A percentile compares a stretch with the other conserved stretches of the same genome.
phyloP scores from a whole-genome alignment of 2,888 invertebrate species.

The Melieria omissa region DNA sequence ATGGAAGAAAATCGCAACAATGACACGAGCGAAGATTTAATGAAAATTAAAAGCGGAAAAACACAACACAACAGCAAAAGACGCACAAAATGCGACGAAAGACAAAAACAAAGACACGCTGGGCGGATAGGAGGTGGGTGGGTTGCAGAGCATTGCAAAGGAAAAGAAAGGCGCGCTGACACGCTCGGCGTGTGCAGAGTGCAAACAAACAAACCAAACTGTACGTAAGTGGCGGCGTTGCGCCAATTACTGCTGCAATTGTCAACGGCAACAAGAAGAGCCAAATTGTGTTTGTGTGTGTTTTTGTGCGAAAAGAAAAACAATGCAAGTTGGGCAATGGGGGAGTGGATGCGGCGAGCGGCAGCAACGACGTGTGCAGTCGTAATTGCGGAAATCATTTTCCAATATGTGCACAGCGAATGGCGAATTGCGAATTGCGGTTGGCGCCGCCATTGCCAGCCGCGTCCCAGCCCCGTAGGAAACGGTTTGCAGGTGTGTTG shows the following conservation, averaged over 20 bases:
- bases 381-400: conserved; percentile 30
- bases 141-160: not conserved
- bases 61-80: not conserved
- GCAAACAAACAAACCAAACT: no score
- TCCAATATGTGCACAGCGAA: conserved; percentile 15
- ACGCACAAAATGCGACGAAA: not conserved
- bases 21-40: not conserved
- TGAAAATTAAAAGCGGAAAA: not conserved
- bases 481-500: no score
- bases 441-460: no score
- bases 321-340: no score
- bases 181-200: not conserved
- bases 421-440: no score
- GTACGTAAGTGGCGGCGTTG: no score
- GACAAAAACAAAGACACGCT: not conserved
- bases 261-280: no score
- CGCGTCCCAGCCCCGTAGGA: no score
- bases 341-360: no score
- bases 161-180: not conserved
- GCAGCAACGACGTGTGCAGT: not conserved
- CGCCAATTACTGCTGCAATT: no score
- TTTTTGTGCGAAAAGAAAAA: no score
- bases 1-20: not conserved
- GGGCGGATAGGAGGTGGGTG: not conserved
- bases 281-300: not conserved